Evolutionary conservation across 2,113 vertebrate species (phyloP).

Genomic region (Phalacrocorax pelagicus): DNA sequence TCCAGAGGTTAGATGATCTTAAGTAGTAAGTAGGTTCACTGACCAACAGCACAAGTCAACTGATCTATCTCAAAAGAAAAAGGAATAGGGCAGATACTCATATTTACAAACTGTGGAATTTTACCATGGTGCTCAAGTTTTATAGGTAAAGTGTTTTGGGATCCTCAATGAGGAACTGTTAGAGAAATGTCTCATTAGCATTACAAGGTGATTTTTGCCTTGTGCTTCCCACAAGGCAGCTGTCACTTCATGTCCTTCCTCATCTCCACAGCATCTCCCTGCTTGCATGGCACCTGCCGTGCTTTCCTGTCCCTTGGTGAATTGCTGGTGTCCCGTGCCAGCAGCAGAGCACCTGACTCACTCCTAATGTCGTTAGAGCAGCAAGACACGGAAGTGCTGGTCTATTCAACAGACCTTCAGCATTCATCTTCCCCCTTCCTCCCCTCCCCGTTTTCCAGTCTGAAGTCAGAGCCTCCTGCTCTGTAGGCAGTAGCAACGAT

Average conservation of each 20-base stretch:
- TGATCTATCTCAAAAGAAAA: background rate
- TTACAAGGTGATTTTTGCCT: background rate
- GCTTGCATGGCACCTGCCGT: background rate
- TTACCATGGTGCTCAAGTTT: fast-evolving
- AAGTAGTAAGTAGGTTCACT: background rate
- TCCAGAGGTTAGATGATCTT: background rate
- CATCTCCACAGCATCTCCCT: background rate
- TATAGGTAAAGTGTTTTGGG: background rate
- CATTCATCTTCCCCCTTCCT: background rate
- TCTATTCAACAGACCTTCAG: background rate
- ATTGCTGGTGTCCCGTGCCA: background rate
- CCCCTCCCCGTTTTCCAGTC: background rate
- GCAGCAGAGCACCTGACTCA: background rate
- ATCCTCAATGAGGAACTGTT: background rate
- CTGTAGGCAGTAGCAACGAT: background rate
- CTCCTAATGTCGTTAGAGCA: background rate
- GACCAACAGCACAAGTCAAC: background rate
- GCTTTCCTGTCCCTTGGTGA: background rate
- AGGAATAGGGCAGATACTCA: background rate
- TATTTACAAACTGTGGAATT: background rate
- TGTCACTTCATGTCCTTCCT: background rate
- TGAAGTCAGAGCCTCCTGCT: background rate
- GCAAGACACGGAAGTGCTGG: fast-evolving
- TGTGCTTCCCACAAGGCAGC: background rate
- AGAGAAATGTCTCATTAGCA: background rate